Percentiles rank a stretch among this genome's conserved stretches.
Evolutionary conservation across 2,888 invertebrate genomes (phyloP).

Genomic region (Nemoura dubitans): DNA sequence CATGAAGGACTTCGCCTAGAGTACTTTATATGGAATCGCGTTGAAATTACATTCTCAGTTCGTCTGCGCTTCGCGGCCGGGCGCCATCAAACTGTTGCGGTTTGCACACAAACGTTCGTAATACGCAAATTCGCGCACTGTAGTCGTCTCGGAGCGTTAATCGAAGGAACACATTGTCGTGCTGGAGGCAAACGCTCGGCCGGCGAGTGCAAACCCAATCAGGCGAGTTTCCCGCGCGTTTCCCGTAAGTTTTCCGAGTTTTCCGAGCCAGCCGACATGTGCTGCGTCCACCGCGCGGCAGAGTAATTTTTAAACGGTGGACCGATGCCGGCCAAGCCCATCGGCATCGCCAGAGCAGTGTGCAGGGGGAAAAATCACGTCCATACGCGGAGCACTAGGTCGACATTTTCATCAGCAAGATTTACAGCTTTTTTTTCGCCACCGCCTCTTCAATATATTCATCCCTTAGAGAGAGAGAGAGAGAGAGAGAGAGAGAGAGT

Average conservation of each 20-base stretch:
- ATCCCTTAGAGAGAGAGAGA: slow-evolving; percentile 12
- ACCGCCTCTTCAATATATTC: background rate
- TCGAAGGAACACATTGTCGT: background rate
- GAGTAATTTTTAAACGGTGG: background rate
- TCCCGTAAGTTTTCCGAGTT: too few relatives aligned
- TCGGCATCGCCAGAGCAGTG: background rate
- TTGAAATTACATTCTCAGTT: background rate
- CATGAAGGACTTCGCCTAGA: background rate
- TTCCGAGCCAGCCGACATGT: background rate
- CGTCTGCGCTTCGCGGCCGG: background rate
- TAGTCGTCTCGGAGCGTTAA: background rate
- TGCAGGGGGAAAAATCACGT: background rate
- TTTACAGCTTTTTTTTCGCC: background rate
- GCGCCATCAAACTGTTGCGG: background rate
- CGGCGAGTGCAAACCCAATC: background rate
- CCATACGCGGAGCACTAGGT: background rate
- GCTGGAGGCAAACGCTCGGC: background rate
- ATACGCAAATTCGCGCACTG: too few relatives aligned
- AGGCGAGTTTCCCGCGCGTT: too few relatives aligned
- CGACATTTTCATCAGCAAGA: slow-evolving; percentile 5
- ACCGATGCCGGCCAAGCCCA: background rate
- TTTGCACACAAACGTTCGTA: background rate
- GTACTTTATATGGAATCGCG: background rate
- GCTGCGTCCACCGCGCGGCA: background rate
- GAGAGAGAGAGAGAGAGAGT: too few relatives aligned